These are phyloP conservation scores for Perca flavescens DNA, from an alignment of 2,113 vertebrate genomes.

Conservation along the genomic window DNA sequence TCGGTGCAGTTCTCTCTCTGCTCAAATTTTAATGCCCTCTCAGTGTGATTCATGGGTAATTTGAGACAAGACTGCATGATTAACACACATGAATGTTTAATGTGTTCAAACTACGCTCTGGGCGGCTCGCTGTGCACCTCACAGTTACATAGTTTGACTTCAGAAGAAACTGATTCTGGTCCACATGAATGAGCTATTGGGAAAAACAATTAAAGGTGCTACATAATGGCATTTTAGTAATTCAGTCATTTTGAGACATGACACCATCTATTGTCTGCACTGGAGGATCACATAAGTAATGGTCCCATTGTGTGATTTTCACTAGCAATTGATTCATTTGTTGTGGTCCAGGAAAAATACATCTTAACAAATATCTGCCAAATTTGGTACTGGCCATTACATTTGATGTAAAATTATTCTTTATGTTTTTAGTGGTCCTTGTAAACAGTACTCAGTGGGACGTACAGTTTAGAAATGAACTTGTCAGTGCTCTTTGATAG, in stretches of 20 bases:
- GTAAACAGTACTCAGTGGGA: too few species aligned
- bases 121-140: constrained; percentile 4
- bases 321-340: not conserved
- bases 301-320: not conserved
- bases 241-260: not conserved
- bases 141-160: constrained; percentile 26
- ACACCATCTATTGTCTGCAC: not conserved
- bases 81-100: constrained; percentile 63
- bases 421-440: not conserved
- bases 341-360: not conserved
- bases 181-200: not conserved
- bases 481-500: too few species aligned
- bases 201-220: not conserved
- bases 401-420: too few species aligned
- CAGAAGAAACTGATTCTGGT: constrained; percentile 6
- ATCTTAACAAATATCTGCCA: not conserved
- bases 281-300: not conserved
- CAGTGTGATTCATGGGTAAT: constrained; percentile 42
- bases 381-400: not conserved
- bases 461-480: too few species aligned
- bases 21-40: constrained; percentile 43
- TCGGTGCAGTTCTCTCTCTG: not conserved
- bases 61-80: constrained; percentile 57
- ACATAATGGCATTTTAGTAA: not conserved
- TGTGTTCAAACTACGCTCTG: constrained; percentile 44